Evolutionary conservation across 2,113 vertebrate species (phyloP).

Genomic region (Ia io): DNA sequence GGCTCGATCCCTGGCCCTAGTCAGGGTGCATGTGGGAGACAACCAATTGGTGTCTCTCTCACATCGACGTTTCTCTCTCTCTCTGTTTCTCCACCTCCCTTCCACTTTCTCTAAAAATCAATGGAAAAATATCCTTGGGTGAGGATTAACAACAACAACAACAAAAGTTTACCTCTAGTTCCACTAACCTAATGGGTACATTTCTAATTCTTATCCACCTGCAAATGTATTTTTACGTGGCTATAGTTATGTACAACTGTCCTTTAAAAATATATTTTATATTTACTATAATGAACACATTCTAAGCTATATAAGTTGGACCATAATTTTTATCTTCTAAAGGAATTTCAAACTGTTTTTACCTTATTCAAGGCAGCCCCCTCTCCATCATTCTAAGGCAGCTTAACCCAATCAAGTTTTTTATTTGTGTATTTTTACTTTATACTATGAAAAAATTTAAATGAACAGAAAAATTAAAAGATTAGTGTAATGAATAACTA

Average conservation of each 20-base stretch:
- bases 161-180: background rate
- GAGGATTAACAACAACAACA: too few relatives aligned
- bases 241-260: background rate
- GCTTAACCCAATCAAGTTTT: background rate
- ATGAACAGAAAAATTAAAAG: background rate
- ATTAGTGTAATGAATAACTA: background rate
- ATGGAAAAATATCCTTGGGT: too few relatives aligned
- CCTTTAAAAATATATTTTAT: slow-evolving; percentile 16
- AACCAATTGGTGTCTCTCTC: too few relatives aligned
- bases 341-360: background rate
- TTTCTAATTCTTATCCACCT: slow-evolving; percentile 22
- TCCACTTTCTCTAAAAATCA: too few relatives aligned
- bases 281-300: background rate
- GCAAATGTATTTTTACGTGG: slow-evolving; percentile 7
- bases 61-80: too few relatives aligned
- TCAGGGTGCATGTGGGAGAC: too few relatives aligned
- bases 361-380: background rate
- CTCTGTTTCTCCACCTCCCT: too few relatives aligned
- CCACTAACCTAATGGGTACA: background rate
- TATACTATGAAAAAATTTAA: background rate
- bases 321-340: background rate
- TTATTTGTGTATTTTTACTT: background rate
- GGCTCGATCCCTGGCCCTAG: too few relatives aligned
- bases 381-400: background rate
- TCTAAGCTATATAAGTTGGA: background rate